Evolutionary conservation across 2,888 invertebrate species (phyloP).

Genomic region (Acronicta leporina): DNA sequence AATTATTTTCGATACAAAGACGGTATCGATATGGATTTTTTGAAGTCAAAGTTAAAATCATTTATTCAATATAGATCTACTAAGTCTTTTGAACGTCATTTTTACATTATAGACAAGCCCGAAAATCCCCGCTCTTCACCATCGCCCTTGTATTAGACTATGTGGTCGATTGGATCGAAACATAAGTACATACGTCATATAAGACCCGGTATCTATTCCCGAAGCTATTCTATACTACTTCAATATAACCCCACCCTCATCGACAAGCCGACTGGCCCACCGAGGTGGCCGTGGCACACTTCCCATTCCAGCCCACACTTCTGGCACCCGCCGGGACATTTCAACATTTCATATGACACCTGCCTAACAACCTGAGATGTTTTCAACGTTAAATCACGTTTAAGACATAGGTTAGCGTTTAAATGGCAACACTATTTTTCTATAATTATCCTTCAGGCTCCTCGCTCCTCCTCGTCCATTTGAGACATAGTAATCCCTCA

Average conservation of each 20-base stretch:
- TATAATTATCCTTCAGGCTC: background rate
- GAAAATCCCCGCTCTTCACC: too few relatives aligned
- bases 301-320: constrained; percentile 77
- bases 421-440: constrained; percentile 1
- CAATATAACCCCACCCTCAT: constrained; percentile 26
- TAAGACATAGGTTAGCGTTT: constrained; percentile 17
- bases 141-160: too few relatives aligned
- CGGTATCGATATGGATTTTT: too few relatives aligned
- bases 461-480: too few relatives aligned
- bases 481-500: background rate
- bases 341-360: constrained; percentile 69
- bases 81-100: too few relatives aligned
- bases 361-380: constrained; percentile 54
- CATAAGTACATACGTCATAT: too few relatives aligned
- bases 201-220: too few relatives aligned
- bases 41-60: too few relatives aligned
- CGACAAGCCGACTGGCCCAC: constrained; percentile 23
- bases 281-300: constrained; percentile 76
- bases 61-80: too few relatives aligned
- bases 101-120: too few relatives aligned
- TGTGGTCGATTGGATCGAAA: too few relatives aligned
- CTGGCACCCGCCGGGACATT: constrained; percentile 72
- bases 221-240: background rate
- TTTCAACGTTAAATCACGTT: constrained; percentile 42
- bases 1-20: too few relatives aligned